These are phyloP conservation scores for Eupithecia exiguata DNA, from an alignment of 2,888 invertebrate species.

Conservation along the genomic window DNA sequence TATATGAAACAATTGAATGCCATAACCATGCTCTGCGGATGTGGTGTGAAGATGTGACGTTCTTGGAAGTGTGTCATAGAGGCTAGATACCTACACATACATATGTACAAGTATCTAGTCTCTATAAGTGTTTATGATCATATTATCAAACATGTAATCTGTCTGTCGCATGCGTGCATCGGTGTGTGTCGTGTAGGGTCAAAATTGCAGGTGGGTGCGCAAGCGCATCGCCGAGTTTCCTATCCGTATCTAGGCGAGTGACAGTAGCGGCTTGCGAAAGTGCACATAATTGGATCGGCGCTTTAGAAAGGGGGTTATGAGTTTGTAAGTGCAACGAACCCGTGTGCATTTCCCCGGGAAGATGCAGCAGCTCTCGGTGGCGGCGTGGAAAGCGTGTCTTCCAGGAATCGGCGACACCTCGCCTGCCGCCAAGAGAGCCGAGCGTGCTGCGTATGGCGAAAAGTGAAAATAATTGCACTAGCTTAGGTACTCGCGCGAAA, in stretches of 20 bases:
- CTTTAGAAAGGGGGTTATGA: slow-evolving; percentile 85
- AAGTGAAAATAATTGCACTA: slow-evolving; percentile 69
- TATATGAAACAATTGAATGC: not conserved
- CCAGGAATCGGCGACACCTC: slow-evolving; percentile 69
- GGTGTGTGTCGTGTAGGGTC: slow-evolving; percentile 51
- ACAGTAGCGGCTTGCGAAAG: slow-evolving; percentile 84
- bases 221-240: slow-evolving; percentile 75
- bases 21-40: not conserved
- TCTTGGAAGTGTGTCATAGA: slow-evolving; percentile 10
- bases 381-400: slow-evolving; percentile 77
- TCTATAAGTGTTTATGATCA: not conserved
- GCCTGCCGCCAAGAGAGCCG: slow-evolving; percentile 55
- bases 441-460: slow-evolving; percentile 64
- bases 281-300: slow-evolving; percentile 84
- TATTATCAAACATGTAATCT: slow-evolving; percentile 36
- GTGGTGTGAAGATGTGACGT: not conserved
- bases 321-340: slow-evolving; percentile 84
- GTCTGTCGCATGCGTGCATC: slow-evolving; percentile 24
- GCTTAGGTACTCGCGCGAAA: slow-evolving; percentile 21
- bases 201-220: slow-evolving; percentile 65
- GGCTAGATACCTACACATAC: not conserved
- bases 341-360: slow-evolving; percentile 80
- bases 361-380: slow-evolving; percentile 66
- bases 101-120: not conserved
- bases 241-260: slow-evolving; percentile 83